Percentiles rank a stretch among this genome's conserved stretches.
phyloP scores from a whole-genome alignment of 2,113 vertebrate genomes.

The Tauraco erythrolophus region DNA sequence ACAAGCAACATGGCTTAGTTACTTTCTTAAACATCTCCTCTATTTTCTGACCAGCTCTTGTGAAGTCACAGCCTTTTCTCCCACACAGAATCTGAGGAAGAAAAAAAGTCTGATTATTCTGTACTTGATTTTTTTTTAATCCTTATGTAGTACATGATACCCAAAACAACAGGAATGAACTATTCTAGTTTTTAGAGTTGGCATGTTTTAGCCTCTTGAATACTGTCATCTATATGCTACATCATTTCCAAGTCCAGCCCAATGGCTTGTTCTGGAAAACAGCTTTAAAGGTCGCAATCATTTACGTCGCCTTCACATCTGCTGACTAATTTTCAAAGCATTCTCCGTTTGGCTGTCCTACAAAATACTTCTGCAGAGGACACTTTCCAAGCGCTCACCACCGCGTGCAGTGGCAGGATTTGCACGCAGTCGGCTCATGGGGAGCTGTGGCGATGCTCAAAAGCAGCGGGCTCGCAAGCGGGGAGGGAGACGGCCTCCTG shows the following conservation, averaged over 20 bases:
- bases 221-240: background rate
- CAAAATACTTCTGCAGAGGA: background rate
- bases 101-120: background rate
- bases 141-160: background rate
- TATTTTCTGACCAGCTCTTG: background rate
- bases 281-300: conserved; percentile 1
- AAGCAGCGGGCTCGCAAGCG: background rate
- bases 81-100: background rate
- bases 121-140: background rate
- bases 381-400: background rate
- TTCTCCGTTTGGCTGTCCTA: background rate
- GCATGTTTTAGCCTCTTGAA: background rate
- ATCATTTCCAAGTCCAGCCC: background rate
- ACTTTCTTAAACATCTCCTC: background rate
- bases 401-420: background rate
- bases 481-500: background rate
- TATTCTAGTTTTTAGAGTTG: background rate
- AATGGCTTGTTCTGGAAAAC: background rate
- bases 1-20: background rate
- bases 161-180: conserved; percentile 32
- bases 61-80: background rate
- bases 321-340: background rate
- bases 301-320: background rate
- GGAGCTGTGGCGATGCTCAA: background rate
- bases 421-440: background rate